Conservation (phyloP, 2,888 invertebrate genomes). For the Agrotis clavis region DNA sequence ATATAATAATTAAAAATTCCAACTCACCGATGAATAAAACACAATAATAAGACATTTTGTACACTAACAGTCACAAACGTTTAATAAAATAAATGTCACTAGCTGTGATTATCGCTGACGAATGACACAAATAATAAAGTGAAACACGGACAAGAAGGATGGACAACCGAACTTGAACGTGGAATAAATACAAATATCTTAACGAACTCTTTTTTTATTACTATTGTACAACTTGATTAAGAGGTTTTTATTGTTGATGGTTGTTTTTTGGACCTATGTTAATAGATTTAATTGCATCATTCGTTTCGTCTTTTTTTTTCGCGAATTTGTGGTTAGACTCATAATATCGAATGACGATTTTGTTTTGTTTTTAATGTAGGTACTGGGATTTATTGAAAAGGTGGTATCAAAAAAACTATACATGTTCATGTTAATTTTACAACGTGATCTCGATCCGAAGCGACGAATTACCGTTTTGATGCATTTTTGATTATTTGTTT, state of each 20-base stretch:
- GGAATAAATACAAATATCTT: not conserved
- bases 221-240: not conserved
- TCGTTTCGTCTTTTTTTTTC: not conserved
- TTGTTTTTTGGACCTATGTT: not conserved
- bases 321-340: not conserved
- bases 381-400: no score
- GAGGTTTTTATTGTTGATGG: not conserved
- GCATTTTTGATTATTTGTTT: no score
- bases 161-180: conserved; percentile 10
- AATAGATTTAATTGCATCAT: not conserved
- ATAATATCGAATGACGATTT: no score
- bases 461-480: no score
- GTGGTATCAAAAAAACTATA: no score
- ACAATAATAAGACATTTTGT: conserved; percentile 72
- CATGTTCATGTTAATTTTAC: no score
- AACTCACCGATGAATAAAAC: conserved; percentile 77
- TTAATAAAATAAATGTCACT: conserved; percentile 76
- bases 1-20: conserved; percentile 32
- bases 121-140: conserved; percentile 73
- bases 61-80: conserved; percentile 59
- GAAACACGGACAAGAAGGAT: conserved; percentile 66
- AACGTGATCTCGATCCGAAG: no score
- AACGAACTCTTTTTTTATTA: not conserved
- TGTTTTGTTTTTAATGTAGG: no score
- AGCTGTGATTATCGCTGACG: conserved; percentile 72